Conservation (phyloP, 2,797 vertebrate species). For the Phataginus tricuspis region DNA sequence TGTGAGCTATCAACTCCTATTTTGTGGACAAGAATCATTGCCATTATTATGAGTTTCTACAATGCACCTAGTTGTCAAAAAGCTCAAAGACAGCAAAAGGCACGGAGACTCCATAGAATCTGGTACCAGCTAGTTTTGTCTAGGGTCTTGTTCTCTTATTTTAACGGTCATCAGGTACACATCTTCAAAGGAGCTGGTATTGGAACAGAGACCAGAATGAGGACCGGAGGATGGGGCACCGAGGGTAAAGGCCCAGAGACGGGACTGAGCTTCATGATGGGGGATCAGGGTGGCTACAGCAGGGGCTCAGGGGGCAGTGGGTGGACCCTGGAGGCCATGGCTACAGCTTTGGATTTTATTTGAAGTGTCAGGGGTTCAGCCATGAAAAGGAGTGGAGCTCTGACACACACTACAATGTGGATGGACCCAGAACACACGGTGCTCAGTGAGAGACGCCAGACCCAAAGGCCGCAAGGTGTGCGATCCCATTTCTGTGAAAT, state of each 20-base stretch:
- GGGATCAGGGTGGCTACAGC: neutral
- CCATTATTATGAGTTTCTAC: neutral
- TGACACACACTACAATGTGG: neutral
- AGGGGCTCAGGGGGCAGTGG: neutral
- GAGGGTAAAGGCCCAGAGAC: neutral
- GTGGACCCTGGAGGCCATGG: neutral
- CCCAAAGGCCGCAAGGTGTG: neutral
- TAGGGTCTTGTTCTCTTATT: neutral
- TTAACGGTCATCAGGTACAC: neutral
- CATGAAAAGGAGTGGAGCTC: neutral
- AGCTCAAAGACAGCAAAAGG: neutral
- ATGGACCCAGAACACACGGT: neutral
- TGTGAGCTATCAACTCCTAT: neutral
- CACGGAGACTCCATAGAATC: neutral
- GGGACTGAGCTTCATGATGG: neutral
- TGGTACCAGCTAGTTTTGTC: neutral
- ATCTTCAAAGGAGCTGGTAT: neutral
- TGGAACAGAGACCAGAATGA: neutral
- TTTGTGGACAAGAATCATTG: neutral
- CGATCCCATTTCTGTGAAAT: neutral
- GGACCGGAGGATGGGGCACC: too few relatives aligned
- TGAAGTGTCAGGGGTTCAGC: neutral
- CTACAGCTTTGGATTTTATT: neutral
- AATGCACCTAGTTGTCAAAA: neutral
- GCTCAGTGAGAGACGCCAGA: neutral